A percentile compares a stretch with the other conserved stretches of the same genome.
Conservation (phyloP, 2,888 invertebrate genomes). For the Paralinhomoeus sp. region DNA sequence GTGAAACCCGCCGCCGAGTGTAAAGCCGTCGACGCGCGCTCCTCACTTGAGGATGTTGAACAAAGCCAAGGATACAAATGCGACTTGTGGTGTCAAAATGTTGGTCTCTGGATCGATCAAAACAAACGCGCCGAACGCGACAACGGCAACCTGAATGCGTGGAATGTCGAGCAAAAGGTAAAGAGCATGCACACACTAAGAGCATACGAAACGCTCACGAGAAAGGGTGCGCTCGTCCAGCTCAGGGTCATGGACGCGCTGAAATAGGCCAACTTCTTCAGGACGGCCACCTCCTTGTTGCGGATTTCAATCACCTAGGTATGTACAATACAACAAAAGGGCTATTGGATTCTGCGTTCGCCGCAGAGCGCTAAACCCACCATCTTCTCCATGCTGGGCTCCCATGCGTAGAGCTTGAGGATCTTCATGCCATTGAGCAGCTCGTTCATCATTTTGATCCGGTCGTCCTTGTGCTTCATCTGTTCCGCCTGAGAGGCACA, state of each 20-base stretch:
- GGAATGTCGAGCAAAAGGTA: too few relatives aligned
- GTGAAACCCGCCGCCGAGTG: too few relatives aligned
- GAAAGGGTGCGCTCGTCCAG: slow-evolving; percentile 28
- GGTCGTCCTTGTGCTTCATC: slow-evolving; percentile 72
- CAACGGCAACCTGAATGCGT: slow-evolving; percentile 47
- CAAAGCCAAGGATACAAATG: not conserved
- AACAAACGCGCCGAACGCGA: slow-evolving; percentile 61
- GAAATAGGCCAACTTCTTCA: slow-evolving; percentile 21
- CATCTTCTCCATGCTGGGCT: slow-evolving; percentile 22
- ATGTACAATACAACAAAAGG: not conserved
- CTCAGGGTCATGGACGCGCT: slow-evolving; percentile 22
- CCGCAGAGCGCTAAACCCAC: too few relatives aligned
- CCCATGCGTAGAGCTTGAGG: slow-evolving; percentile 33
- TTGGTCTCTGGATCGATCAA: slow-evolving; percentile 36
- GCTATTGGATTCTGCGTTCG: too few relatives aligned
- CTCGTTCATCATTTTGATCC: slow-evolving; percentile 75
- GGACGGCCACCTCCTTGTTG: slow-evolving; percentile 25
- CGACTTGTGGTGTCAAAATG: slow-evolving; percentile 44
- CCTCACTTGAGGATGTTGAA: slow-evolving; percentile 93
- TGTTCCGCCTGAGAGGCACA: slow-evolving; percentile 38
- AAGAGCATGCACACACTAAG: too few relatives aligned
- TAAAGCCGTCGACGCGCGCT: too few relatives aligned
- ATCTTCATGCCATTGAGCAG: slow-evolving; percentile 62
- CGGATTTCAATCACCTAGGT: slow-evolving; percentile 24
- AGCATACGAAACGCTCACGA: slow-evolving; percentile 11